These are phyloP conservation scores for Acronicta alni DNA, from an alignment of 2,888 invertebrate species.

Conservation along the genomic window DNA sequence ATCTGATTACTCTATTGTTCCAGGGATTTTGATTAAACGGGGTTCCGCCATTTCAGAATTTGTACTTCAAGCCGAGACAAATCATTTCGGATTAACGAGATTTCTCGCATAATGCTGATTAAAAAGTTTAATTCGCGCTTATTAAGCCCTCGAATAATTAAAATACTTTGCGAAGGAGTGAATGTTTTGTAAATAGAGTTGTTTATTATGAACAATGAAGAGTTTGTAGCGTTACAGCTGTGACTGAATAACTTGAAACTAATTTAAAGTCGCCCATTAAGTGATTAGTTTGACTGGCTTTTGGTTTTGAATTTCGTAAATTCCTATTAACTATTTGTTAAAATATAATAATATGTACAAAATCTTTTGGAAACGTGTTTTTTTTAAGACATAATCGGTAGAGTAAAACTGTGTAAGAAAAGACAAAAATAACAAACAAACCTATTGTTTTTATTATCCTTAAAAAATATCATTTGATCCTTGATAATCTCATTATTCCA, in stretches of 20 bases:
- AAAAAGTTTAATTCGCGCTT: constrained; percentile 66
- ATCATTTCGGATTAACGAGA: constrained; percentile 73
- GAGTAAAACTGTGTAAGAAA: no score
- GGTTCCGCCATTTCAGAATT: constrained; percentile 67
- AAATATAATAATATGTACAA: no score
- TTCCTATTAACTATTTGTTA: background rate
- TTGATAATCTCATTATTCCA: background rate
- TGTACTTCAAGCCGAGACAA: constrained; percentile 68
- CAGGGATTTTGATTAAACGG: constrained; percentile 78
- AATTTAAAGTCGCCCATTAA: constrained; percentile 13
- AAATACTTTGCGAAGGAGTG: constrained; percentile 52
- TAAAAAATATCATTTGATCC: no score
- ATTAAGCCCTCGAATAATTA: constrained; percentile 58
- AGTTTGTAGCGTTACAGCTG: constrained; percentile 43
- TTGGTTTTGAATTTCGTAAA: background rate
- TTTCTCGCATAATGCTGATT: constrained; percentile 66
- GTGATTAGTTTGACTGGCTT: constrained; percentile 6
- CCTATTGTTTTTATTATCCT: no score
- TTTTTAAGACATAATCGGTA: no score
- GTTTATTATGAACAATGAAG: constrained; percentile 46
- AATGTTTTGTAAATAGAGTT: constrained; percentile 51
- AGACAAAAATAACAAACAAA: no score
- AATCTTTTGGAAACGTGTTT: no score
- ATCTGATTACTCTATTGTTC: constrained; percentile 84
- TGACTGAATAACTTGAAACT: constrained; percentile 17